These are phyloP conservation scores for Silurus glanis DNA, from an alignment of 2,113 vertebrate genomes.

Conservation along the genomic window DNA sequence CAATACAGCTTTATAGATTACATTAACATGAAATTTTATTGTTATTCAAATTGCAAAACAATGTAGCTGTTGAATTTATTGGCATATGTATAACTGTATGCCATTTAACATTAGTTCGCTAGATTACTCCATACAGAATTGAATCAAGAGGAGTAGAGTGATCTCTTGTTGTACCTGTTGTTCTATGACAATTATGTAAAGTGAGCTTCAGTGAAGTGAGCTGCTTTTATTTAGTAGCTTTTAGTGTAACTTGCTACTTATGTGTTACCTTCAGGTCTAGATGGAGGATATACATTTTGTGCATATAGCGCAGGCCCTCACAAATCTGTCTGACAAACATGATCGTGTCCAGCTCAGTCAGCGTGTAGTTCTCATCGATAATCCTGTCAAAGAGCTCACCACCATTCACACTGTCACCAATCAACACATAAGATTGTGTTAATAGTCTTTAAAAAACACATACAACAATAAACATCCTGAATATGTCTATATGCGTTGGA, in stretches of 20 bases:
- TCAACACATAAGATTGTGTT: background rate
- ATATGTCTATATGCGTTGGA: background rate
- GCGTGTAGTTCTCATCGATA: constrained; percentile 90
- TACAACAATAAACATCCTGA: background rate
- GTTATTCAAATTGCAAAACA: background rate
- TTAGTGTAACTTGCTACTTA: background rate
- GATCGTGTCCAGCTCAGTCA: constrained; percentile 91
- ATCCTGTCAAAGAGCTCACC: constrained; percentile 85
- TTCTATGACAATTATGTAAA: too few species aligned
- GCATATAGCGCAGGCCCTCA: constrained; percentile 92
- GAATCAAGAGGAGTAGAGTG: background rate
- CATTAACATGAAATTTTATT: background rate
- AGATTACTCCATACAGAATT: background rate
- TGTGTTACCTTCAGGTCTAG: constrained; percentile 90
- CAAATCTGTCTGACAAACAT: constrained; percentile 95
- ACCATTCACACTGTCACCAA: constrained; percentile 69
- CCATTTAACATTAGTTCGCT: background rate
- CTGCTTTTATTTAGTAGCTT: background rate
- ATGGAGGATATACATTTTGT: constrained; percentile 96
- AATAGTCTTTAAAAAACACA: background rate
- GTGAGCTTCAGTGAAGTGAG: background rate
- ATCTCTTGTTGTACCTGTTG: background rate
- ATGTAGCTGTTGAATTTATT: background rate
- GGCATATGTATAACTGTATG: background rate
- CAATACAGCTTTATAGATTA: background rate